Evolutionary conservation across 2,797 vertebrate species (phyloP).

Genomic region (Taenioides sp.): DNA sequence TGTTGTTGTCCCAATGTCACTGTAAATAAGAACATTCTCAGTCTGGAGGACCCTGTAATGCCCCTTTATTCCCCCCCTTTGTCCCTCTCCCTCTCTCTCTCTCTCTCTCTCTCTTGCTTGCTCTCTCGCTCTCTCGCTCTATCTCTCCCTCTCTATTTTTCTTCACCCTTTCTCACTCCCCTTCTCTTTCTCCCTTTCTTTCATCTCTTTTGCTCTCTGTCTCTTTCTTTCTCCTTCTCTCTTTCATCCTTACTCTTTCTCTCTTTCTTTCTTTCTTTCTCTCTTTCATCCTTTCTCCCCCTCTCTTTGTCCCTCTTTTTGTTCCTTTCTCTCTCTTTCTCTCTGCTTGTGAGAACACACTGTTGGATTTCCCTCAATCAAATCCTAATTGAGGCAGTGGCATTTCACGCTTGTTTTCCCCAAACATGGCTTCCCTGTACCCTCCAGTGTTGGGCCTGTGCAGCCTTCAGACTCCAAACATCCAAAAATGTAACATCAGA

Average conservation of each 20-base stretch:
- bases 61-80: conserved; percentile 52
- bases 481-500: conserved; percentile 70
- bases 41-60: conserved; percentile 63
- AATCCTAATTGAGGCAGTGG: conserved; percentile 65
- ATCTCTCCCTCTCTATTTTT: too few relatives aligned
- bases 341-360: conserved; percentile 53
- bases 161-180: too few relatives aligned
- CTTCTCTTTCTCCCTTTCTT: conserved; percentile 15
- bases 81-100: too few relatives aligned
- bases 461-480: conserved; percentile 52
- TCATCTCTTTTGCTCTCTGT: conserved; percentile 33
- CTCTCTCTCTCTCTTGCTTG: too few relatives aligned
- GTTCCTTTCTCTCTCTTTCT: conserved; percentile 7
- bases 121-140: conserved; percentile 14
- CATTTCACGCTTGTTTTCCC: conserved; percentile 64
- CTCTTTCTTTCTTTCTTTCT: conserved; percentile 15
- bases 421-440: conserved; percentile 39
- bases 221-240: too few relatives aligned
- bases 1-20: conserved; percentile 64
- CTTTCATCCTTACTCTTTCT: neutral
- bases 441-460: conserved; percentile 14
- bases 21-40: conserved; percentile 69
- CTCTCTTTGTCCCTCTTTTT: too few relatives aligned
- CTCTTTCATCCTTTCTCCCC: neutral
- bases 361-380: conserved; percentile 71